These are phyloP conservation scores for Tragopan temminckii DNA, from an alignment of 2,797 vertebrate genomes.

Conservation along the genomic window DNA sequence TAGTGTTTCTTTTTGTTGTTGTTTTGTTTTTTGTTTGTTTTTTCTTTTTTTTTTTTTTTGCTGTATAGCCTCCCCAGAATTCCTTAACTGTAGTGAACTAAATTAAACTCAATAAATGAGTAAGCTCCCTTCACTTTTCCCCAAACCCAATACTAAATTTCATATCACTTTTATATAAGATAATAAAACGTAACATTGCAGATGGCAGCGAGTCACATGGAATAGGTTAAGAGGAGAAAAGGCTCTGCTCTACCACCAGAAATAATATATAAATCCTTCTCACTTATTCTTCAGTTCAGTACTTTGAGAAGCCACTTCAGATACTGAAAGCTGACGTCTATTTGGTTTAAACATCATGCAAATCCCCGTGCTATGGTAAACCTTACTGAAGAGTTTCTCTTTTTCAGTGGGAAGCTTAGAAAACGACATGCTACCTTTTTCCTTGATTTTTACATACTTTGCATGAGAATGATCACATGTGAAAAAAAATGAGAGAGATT, in stretches of 20 bases:
- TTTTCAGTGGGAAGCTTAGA: not conserved
- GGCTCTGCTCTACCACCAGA: not conserved
- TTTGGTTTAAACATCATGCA: not conserved
- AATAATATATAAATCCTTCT: not conserved
- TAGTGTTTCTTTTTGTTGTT: too few relatives aligned
- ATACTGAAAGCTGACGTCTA: not conserved
- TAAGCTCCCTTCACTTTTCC: not conserved
- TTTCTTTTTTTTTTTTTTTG: not conserved
- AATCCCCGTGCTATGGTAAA: accelerated
- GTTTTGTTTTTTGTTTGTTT: too few relatives aligned
- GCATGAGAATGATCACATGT: not conserved
- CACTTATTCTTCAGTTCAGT: not conserved
- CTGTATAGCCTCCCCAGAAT: not conserved
- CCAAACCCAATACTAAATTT: not conserved
- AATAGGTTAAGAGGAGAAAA: slow-evolving; percentile 18
- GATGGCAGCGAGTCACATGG: not conserved
- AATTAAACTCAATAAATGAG: not conserved
- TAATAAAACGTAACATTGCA: not conserved
- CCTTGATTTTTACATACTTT: slow-evolving; percentile 25
- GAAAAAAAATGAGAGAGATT: slow-evolving; percentile 20
- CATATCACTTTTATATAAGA: not conserved
- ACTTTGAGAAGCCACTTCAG: slow-evolving; percentile 10
- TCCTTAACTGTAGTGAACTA: not conserved
- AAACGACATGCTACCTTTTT: not conserved
- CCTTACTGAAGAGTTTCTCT: not conserved